Base-by-base conservation (phyloP, 2,113 vertebrate species). In the Pygoscelis antarcticus region DNA sequence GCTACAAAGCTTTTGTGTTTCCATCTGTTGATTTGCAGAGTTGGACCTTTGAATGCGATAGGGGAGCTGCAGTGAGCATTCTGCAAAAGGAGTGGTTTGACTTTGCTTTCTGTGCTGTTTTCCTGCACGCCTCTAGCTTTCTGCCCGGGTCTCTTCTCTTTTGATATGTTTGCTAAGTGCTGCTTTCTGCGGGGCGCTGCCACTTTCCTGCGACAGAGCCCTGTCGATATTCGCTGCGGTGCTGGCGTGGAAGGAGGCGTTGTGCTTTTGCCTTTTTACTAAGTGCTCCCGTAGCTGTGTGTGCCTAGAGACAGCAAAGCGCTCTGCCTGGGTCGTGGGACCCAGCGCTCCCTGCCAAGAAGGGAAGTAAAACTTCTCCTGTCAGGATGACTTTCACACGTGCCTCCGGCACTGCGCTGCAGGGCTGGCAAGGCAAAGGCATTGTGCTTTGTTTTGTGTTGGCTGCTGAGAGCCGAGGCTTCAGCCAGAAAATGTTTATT, bases 391-490 rank as follows among this genome's bases (percentile, higher is more conserved):
- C 81, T 92, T 46, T 46, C 25, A 22, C 84, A 65, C 14, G 11
- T 94, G 90, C 88, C 87, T 49, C 26, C 27, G 16, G 90, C 49
- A 7, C 75, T 8, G 65, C 0, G 2, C 81, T 42, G 74, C 62
- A 13, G 70, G 77, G 46, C 77, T 89, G 87, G 85, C 95, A 57
- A 52, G 80, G 40, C 82, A 42, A 21, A 86, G 69, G 40, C 79
- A 36, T 44, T 83, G 83, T 83, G 69, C 87, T 97, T 94, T 94
- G 79, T 81, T 95, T 71, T 49, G 71, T 57, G 93, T 27, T 74
- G 79, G 38, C 87, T 90, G 88, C 58, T 0, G 3, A 46, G 44
- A 80, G 58, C 13, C 29, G 21, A n/a, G 40, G 46, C 83, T 94
- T 92, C 75, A 74, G 70, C 76, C 15, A 57, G 75, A 93, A 96